phyloP scores from a whole-genome alignment of 2,888 invertebrate genomes.

The Athalia circularis region DNA sequence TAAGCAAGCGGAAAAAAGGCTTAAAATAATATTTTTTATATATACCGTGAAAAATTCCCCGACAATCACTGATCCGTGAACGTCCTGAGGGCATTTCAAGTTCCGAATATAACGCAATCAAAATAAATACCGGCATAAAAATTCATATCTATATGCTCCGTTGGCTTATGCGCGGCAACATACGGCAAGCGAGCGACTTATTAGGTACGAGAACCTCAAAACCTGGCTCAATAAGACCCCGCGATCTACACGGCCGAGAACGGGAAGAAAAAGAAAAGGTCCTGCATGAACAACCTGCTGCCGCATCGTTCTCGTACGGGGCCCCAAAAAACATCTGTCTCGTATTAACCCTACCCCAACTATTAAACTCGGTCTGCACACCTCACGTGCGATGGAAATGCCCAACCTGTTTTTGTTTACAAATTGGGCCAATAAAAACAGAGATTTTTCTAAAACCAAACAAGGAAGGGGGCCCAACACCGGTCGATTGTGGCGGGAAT shows the following conservation, averaged over 20 bases:
- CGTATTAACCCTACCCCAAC: slow-evolving; percentile 47
- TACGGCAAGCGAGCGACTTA: slow-evolving; percentile 52
- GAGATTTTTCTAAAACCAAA: slow-evolving; percentile 51
- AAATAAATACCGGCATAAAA: slow-evolving; percentile 35
- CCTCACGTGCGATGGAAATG: slow-evolving; percentile 13
- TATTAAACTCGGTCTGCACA: slow-evolving; percentile 13
- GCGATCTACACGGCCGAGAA: slow-evolving; percentile 34
- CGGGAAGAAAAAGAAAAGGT: slow-evolving; percentile 31
- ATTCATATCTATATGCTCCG: slow-evolving; percentile 26
- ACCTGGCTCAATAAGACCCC: slow-evolving; percentile 29
- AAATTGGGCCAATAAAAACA: slow-evolving; percentile 49
- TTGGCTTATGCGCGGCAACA: slow-evolving; percentile 47
- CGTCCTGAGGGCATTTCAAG: slow-evolving; percentile 1
- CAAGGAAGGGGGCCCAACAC: not conserved
- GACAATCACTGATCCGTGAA: not conserved
- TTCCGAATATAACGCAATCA: slow-evolving; percentile 16
- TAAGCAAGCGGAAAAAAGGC: not conserved
- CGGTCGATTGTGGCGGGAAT: not conserved
- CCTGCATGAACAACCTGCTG: slow-evolving; percentile 53
- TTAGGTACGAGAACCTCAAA: not conserved
- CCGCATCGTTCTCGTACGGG: not conserved
- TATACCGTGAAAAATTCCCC: slow-evolving; percentile 25
- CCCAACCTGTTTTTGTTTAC: slow-evolving; percentile 55
- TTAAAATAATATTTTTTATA: slow-evolving; percentile 29
- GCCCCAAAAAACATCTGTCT: slow-evolving; percentile 53